Evolutionary conservation across 2,113 vertebrate species (phyloP).

Genomic region (Eleginops maclovinus): DNA sequence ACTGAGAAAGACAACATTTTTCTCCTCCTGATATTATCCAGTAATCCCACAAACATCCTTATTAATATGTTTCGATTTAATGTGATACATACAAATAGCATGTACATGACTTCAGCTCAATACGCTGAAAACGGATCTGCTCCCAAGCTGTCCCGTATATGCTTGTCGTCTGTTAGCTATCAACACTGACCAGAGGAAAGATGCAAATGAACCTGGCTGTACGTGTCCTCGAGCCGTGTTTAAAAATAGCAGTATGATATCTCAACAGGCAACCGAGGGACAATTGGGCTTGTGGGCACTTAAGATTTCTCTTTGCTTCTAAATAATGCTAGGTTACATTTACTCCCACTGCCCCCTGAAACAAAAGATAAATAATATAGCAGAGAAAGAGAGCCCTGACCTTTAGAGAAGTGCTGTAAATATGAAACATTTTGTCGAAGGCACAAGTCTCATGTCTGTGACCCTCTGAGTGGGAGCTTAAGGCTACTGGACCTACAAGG

Average conservation of each 20-base stretch:
- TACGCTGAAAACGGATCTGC: slow-evolving; percentile 49
- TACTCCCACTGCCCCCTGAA: slow-evolving; percentile 23
- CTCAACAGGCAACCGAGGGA: slow-evolving; percentile 43
- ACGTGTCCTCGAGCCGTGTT: slow-evolving; percentile 63
- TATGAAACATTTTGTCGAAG: slow-evolving; percentile 61
- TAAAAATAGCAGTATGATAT: slow-evolving; percentile 55
- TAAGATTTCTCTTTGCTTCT: slow-evolving; percentile 49
- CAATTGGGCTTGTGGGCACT: slow-evolving; percentile 53
- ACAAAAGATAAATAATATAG: slow-evolving; percentile 59
- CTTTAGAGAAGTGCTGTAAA: slow-evolving; percentile 64
- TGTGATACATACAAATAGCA: slow-evolving; percentile 53
- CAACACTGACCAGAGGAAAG: slow-evolving; percentile 37
- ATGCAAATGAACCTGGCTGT: slow-evolving; percentile 44
- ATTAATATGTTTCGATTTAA: slow-evolving; percentile 67
- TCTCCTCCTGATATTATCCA: slow-evolving; percentile 60
- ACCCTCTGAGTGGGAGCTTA: slow-evolving; percentile 50
- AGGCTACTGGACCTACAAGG: slow-evolving; percentile 32
- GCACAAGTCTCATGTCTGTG: slow-evolving; percentile 44
- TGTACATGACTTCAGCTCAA: slow-evolving; percentile 52
- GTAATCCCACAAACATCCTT: slow-evolving; percentile 46
- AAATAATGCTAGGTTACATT: slow-evolving; percentile 56
- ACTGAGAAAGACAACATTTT: slow-evolving; percentile 59
- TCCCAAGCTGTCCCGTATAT: slow-evolving; percentile 52
- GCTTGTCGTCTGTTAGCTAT: slow-evolving; percentile 52
- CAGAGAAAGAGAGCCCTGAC: slow-evolving; percentile 1